Base-by-base conservation (phyloP, 2,888 invertebrate species). In the Aphrophora alni region DNA sequence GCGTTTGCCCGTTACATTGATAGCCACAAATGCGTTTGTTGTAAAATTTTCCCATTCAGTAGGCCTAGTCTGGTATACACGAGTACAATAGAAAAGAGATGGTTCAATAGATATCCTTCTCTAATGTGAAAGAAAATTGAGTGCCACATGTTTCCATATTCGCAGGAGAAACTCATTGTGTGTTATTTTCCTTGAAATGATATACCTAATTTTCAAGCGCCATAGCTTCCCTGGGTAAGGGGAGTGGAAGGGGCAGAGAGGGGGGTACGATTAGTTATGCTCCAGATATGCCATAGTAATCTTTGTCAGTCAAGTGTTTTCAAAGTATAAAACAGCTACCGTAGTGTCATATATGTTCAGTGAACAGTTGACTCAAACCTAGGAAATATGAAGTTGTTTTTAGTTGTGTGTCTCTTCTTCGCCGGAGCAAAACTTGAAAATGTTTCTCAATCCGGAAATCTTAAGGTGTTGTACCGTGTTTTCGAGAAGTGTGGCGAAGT, bases 401-500 rank as follows among this genome's bases (percentile, higher is more conserved):
- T 79, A 68, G 78, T 38, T 10, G 28, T 72, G 70, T 72, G 1
- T 68, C 33, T 79, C 8, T 44, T 28, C 73, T 59, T 51, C 7
- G 71, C 17, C 2, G 59, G 33, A 24, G 78, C 59, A 38, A 21
- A 21, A 21, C 59, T 59, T 21, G 59, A 59, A 8, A 21, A 3
- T 14, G 1, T 21, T 21, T 10, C 38, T 38, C 75, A 70, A 28
- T 38, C 78, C 17, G 73, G 78, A 24, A 75, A 78, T 17, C 44
- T 82, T 27, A 76, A 74, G 33, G 73, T 71, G 73, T 70, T 82
- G n/a, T 73, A 71, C 70, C 75, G 77, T 14, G 70, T 75, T 17
- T 38, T 82, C 14, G 82, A 80, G 17, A 82, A 82, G 79, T 82
- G 82, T 59, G 76, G 80, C 28, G 70, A 76, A 28, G 75, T 77